Base-by-base conservation (phyloP, 2,113 vertebrate genomes). In the Lycaon pictus region DNA sequence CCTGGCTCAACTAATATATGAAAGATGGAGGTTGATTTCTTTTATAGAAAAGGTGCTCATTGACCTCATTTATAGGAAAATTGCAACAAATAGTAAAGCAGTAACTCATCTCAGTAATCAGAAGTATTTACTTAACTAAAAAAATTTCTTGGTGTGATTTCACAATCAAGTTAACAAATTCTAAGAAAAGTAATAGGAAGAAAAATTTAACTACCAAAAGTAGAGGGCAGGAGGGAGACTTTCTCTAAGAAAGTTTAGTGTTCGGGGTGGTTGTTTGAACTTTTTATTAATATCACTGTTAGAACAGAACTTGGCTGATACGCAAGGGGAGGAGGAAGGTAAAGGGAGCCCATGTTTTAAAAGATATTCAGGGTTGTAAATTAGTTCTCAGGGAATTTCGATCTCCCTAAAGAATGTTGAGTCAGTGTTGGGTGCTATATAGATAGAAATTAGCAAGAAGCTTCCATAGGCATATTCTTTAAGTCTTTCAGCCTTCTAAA, bases 141-240 rank as follows among this genome's bases (percentile, higher is more conserved):
- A 65, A 77, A 53, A 53, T 32, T 83, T 93, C 22, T 80, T 51
- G 74, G 10, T 63, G 43, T 90, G 69, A 76, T 29, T 81, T 77
- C 23, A 69, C 37, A 69, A 29, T 88, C 43, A 92, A 63, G 22
- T 56, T 81, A 84, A 37, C 35, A 56, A 72, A 67, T 79, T 63
- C 27, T 95, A 17, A 91, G 77, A 82, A 93, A 97, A 90, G 69
- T 85, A 89, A 92, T 10, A 91, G 37, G 17, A 86, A 93, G 32
- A 60, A 93, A 94, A 94, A 79, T 88, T 74, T 72, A 65, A 56
- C n/a, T 90, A 69, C 53, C 56, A 69, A 60, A 81, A 82, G 35
- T 17, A 2, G 32, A 71, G 48, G 25, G 10, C 71, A 72, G 72
- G 32, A 96, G 63, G 72, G 32, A 96, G 63, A 74, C 11, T 23